These are phyloP conservation scores for Andrena minutula DNA, from an alignment of 2,888 invertebrate genomes.

Conservation along the genomic window DNA sequence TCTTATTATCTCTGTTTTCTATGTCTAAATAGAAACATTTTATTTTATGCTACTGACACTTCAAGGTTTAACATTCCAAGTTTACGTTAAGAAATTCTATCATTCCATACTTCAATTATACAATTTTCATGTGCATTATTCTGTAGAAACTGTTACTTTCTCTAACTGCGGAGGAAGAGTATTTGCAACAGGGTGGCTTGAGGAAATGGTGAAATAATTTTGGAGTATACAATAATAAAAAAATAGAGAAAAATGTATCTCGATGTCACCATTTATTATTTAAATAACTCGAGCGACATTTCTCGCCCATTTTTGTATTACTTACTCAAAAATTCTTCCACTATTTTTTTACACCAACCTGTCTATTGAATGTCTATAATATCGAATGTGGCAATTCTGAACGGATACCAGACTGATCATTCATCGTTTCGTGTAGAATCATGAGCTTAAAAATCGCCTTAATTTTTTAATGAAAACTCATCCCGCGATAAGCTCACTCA, in stretches of 20 bases:
- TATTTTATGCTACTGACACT: not conserved
- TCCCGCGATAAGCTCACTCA: conserved; percentile 27
- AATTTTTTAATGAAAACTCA: conserved; percentile 43
- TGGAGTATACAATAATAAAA: not conserved
- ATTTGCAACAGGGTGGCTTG: not conserved
- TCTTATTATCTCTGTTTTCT: conserved; percentile 4
- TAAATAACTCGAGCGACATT: no score
- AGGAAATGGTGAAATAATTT: not conserved
- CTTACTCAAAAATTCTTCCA: not conserved
- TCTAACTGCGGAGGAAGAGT: not conserved
- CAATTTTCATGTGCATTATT: not conserved
- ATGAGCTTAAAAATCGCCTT: conserved; percentile 52
- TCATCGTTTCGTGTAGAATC: conserved; percentile 22
- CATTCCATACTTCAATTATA: not conserved
- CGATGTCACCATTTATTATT: no score
- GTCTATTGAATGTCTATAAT: not conserved
- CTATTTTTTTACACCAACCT: not conserved
- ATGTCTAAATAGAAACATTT: not conserved
- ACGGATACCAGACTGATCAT: conserved; percentile 43
- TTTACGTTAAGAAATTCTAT: conserved; percentile 4
- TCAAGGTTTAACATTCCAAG: conserved; percentile 8
- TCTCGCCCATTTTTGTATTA: not conserved
- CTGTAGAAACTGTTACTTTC: not conserved
- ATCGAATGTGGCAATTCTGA: conserved; percentile 51
- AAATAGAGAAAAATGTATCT: not conserved